These are phyloP conservation scores for Aptenodytes patagonicus DNA, from an alignment of 2,113 vertebrate genomes.

Conservation along the genomic window DNA sequence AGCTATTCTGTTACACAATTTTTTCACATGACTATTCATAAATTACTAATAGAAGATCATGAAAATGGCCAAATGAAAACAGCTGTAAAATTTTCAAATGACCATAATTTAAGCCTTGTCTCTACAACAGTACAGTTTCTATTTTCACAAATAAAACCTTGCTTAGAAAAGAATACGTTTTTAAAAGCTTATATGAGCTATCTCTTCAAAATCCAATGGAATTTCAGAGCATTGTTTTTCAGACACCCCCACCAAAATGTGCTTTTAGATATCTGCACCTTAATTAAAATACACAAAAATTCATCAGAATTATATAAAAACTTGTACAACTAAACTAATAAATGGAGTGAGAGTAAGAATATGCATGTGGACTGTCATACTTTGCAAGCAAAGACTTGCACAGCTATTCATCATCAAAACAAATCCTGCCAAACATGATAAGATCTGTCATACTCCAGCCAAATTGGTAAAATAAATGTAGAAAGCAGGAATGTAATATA, in stretches of 20 bases:
- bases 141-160: background rate
- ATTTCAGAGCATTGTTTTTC: background rate
- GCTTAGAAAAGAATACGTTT: background rate
- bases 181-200: background rate
- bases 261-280: background rate
- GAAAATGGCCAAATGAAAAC: background rate
- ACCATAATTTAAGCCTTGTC: background rate
- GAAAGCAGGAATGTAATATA: conserved; percentile 46
- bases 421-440: conserved; percentile 43
- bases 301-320: background rate
- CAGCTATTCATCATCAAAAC: conserved; percentile 55
- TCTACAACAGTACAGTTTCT: background rate
- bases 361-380: conserved; percentile 44
- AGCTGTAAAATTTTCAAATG: background rate
- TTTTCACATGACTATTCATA: background rate
- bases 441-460: conserved; percentile 58
- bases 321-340: background rate
- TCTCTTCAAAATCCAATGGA: background rate
- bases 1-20: background rate
- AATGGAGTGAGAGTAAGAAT: conserved; percentile 48
- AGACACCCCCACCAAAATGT: background rate
- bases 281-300: conserved; percentile 16
- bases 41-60: background rate
- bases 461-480: conserved; percentile 58
- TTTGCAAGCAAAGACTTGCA: conserved; percentile 62